phyloP scores from a whole-genome alignment of 2,888 invertebrate species.

The Alloplasta piceator region DNA sequence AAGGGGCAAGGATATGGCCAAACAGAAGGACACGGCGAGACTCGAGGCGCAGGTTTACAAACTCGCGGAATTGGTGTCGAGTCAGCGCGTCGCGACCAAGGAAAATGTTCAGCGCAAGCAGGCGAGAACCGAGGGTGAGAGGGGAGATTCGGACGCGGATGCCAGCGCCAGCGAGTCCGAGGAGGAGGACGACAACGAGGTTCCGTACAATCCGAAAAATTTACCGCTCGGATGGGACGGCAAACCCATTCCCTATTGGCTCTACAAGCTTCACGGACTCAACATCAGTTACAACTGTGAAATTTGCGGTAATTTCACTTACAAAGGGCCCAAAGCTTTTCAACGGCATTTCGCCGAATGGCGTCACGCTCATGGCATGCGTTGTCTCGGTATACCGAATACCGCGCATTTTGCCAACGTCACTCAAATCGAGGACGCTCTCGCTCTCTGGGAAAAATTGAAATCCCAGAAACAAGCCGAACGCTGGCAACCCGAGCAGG shows the following conservation, averaged over 20 bases:
- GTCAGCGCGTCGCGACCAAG: constrained; percentile 95
- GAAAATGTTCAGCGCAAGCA: constrained; percentile 99
- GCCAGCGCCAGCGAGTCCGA: constrained; percentile 92
- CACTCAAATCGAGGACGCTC: constrained; percentile 98
- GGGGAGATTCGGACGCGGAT: constrained; percentile 96
- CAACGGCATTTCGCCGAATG: constrained; percentile 99
- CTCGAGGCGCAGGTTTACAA: constrained; percentile 96
- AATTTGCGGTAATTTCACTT: constrained; percentile 99
- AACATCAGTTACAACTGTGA: constrained; percentile 99
- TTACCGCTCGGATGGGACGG: constrained; percentile 99
- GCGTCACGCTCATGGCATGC: constrained; percentile 97
- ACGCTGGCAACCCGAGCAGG: constrained; percentile 97
- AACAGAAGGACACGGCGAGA: constrained; percentile 94
- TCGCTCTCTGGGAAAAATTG: constrained; percentile 98
- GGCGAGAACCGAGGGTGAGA: constrained; percentile 96
- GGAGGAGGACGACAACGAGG: constrained; percentile 95
- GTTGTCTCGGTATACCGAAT: constrained; percentile 99
- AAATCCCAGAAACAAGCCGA: constrained; percentile 97
- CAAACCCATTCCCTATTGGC: constrained; percentile 97
- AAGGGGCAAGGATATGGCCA: constrained; percentile 86
- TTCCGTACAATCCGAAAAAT: constrained; percentile 99
- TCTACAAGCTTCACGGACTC: constrained; percentile 99
- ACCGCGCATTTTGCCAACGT: constrained; percentile 99
- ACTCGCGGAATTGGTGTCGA: constrained; percentile 92
- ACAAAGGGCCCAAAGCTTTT: constrained; percentile 99